Evolutionary conservation across 2,113 vertebrate genomes (phyloP), one percentile per base, ranked within the genome.

Genomic region (Megatriorchis doriae): DNA sequence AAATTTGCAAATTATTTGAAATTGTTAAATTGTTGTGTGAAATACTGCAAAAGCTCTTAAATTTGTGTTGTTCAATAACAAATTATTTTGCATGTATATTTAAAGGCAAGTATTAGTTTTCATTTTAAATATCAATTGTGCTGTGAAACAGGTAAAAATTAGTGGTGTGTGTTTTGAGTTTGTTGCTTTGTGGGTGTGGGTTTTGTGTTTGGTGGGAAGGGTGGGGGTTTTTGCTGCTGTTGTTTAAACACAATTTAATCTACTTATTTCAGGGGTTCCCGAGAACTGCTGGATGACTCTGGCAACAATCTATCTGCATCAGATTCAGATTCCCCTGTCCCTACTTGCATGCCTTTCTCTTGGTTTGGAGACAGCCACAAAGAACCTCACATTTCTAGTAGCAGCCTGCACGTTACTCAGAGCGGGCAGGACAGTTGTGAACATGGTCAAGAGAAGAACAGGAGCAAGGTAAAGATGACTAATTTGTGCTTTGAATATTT

Each of bases 291-390:
- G 91, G 99, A 99, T 52, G 98, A 99, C 68, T 98, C 98, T 61
- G 98, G 98, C 85, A 98, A 98, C 82, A 99, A 99, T 88, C 75
- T 99, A 5, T 99, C 99, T 55, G 98, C 99, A 22, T 98, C 99
- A 16, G 99, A 99, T 70, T 99, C 99, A 2, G 98, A 99, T 97
- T 98, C 98, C 11, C 99, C 99, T 82, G 98, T 98, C 94, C 99
- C 99, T 25, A 99, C 99, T 63, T 99, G 99, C 75, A 99, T 99
- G 98, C 99, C 99, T 74, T 99, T 99, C 97, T 99, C 98, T 95
- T 99, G 99, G 99, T 99, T 99, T 94, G 98, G 99, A 87, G 99
- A 99, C 96, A 99, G 98, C 96, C 99, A 99, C 70, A 98, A 98
- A 91, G 99, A 99, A 89, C 98, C 98, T 11, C 98, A 97, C 1